A percentile compares a stretch with the other conserved stretches of the same genome.
phyloP scores from a whole-genome alignment of 2,888 invertebrate genomes.

The Lypha dubia region DNA sequence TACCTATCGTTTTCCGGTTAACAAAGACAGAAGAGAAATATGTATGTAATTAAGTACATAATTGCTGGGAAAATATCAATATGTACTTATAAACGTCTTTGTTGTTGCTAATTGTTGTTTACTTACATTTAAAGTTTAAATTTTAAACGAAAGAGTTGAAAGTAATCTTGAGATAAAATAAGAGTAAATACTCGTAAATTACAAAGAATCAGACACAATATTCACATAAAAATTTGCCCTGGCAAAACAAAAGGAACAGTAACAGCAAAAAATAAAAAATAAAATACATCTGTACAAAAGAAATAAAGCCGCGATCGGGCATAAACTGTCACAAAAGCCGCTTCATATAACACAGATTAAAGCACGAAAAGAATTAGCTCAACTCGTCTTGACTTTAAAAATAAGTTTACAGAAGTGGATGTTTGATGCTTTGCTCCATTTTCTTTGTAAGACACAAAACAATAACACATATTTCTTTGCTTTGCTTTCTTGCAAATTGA shows the following conservation, averaged over 20 bases:
- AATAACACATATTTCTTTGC: constrained; percentile 27
- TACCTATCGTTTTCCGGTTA: constrained; percentile 22
- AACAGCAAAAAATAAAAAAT: neutral
- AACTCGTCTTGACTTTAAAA: constrained; percentile 36
- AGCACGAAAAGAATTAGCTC: constrained; percentile 51
- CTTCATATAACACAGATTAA: constrained; percentile 51
- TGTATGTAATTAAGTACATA: neutral
- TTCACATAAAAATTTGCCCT: constrained; percentile 41
- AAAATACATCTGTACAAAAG: constrained; percentile 17
- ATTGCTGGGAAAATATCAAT: constrained; percentile 54
- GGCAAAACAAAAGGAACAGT: neutral
- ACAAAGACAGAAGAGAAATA: neutral
- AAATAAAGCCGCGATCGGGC: constrained; percentile 53
- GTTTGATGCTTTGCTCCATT: constrained; percentile 51
- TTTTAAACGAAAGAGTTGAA: constrained; percentile 46
- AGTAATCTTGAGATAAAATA: constrained; percentile 51
- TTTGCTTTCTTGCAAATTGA: constrained; percentile 30
- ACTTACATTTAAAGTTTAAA: neutral
- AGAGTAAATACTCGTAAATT: constrained; percentile 72
- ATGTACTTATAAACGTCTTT: constrained; percentile 4
- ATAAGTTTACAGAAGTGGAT: constrained; percentile 25
- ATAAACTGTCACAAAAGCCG: constrained; percentile 63
- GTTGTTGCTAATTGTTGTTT: neutral
- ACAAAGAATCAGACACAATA: constrained; percentile 45
- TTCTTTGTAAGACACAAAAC: constrained; percentile 10